phyloP scores from a whole-genome alignment of 1,140 invertebrate species.

The Planococcus citri region DNA sequence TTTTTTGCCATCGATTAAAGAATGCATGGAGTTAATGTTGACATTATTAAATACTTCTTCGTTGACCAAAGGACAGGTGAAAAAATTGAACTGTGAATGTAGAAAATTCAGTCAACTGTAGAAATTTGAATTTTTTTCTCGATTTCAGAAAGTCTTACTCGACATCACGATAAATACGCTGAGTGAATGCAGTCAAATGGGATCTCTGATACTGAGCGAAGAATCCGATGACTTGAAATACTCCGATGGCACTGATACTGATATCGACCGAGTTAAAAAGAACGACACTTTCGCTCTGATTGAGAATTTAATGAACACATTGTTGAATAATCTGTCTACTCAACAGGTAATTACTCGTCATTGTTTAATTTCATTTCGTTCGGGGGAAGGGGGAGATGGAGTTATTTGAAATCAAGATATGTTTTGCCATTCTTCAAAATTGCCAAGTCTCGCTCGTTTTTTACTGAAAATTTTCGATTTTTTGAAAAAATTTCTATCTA shows the following conservation, averaged over 20 bases:
- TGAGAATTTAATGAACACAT: background rate
- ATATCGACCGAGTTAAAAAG: background rate
- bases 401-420: too few species aligned
- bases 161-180: constrained; percentile 1
- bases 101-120: background rate
- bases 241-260: background rate
- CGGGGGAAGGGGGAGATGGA: too few species aligned
- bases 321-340: background rate
- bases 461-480: too few species aligned
- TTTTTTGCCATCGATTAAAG: constrained; percentile 44
- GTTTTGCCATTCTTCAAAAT: too few species aligned
- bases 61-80: constrained; percentile 43
- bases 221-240: background rate
- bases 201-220: background rate
- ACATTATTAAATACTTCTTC: constrained; percentile 42
- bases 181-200: constrained; percentile 15
- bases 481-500: too few species aligned
- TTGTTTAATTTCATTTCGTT: too few species aligned
- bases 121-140: background rate
- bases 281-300: background rate
- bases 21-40: constrained; percentile 46
- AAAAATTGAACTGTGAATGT: background rate
- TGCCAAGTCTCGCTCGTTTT: too few species aligned
- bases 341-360: background rate
- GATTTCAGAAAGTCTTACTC: background rate